These are phyloP conservation scores for Larimichthys crocea DNA, from an alignment of 2,113 vertebrate species.

Conservation along the genomic window DNA sequence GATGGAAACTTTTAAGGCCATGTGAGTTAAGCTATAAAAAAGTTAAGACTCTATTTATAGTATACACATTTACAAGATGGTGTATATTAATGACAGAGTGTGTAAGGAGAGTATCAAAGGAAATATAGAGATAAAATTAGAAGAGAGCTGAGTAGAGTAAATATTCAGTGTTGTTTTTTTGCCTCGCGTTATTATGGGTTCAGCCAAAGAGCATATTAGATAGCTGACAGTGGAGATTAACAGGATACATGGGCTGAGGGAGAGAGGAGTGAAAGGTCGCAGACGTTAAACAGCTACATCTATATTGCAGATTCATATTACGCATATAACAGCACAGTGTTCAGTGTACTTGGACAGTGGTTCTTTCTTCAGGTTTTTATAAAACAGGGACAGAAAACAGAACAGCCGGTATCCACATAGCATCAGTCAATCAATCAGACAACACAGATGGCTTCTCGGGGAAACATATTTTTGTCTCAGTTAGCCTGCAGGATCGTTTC, in stretches of 20 bases:
- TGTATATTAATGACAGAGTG: constrained; percentile 71
- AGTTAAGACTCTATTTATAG: constrained; percentile 64
- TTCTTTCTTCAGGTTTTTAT: background rate
- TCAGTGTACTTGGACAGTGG: background rate
- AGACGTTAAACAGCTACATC: background rate
- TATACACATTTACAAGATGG: constrained; percentile 45
- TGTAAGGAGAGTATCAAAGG: constrained; percentile 36
- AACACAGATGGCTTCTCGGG: constrained; percentile 21
- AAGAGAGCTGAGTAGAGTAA: background rate
- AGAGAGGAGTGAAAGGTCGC: background rate
- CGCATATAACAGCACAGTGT: constrained; percentile 7
- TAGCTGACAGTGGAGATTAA: constrained; percentile 2
- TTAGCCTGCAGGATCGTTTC: constrained; percentile 12
- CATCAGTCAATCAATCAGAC: constrained; percentile 36
- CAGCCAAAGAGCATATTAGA: constrained; percentile 6
- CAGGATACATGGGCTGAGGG: background rate
- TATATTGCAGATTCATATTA: background rate
- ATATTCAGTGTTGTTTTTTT: background rate
- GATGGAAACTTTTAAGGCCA: constrained; percentile 52
- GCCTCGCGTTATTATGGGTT: background rate
- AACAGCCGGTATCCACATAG: constrained; percentile 8
- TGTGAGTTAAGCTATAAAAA: constrained; percentile 16
- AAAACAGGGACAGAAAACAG: constrained; percentile 16
- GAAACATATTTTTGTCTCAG: constrained; percentile 30
- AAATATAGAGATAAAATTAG: background rate